These are phyloP conservation scores for Nemurella pictetii DNA, from an alignment of 2,888 invertebrate genomes.

Conservation along the genomic window DNA sequence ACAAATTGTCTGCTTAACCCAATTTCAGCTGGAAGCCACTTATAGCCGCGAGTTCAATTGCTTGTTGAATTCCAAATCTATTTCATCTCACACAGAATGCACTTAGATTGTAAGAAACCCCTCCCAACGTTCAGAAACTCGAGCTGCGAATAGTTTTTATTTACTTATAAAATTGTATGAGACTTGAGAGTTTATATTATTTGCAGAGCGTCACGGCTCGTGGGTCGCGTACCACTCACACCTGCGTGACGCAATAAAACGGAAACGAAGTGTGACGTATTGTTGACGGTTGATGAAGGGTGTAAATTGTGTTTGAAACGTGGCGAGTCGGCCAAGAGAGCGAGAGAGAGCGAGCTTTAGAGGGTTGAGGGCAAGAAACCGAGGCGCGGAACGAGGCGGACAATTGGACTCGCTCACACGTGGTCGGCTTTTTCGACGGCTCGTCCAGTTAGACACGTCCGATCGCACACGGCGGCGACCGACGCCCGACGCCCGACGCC, in stretches of 20 bases:
- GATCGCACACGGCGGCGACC: not conserved
- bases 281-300: constrained; percentile 13
- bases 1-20: not conserved
- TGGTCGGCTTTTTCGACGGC: not conserved
- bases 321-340: not conserved
- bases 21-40: not conserved
- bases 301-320: constrained; percentile 10
- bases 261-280: constrained; percentile 6
- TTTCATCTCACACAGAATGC: not conserved
- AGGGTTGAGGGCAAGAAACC: not conserved
- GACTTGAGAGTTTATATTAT: not conserved
- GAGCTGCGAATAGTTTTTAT: not conserved
- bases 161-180: not conserved
- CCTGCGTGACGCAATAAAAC: not conserved
- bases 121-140: not conserved
- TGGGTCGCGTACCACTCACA: not conserved
- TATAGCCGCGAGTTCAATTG: not conserved
- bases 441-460: constrained; percentile 16
- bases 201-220: not conserved
- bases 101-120: not conserved
- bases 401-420: constrained; percentile 8
- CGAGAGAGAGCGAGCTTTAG: not conserved
- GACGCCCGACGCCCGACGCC: not conserved
- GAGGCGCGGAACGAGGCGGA: not conserved
- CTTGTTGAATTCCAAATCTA: not conserved